Evolutionary conservation across 2,113 vertebrate genomes (phyloP).

Genomic region (Camarhynchus parvulus): DNA sequence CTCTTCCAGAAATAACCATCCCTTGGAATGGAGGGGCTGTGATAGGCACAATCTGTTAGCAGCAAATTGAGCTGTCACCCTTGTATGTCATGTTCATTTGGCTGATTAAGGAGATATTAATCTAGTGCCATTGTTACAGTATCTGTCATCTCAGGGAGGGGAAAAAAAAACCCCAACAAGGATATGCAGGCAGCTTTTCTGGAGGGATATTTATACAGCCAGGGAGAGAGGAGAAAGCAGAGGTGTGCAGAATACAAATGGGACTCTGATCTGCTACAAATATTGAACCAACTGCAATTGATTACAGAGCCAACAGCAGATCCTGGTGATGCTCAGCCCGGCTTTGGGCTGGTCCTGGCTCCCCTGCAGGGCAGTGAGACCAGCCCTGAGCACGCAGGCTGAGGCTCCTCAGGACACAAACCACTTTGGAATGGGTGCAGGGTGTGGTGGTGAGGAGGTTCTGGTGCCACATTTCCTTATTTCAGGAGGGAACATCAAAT

Average conservation of each 20-base stretch:
- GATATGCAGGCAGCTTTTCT: conserved; percentile 53
- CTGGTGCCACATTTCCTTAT: accelerated
- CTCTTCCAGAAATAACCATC: conserved; percentile 86
- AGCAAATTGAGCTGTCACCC: conserved; percentile 98
- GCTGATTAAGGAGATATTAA: conserved; percentile 93
- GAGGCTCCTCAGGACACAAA: background rate
- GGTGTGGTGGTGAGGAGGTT: background rate
- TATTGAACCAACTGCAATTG: background rate
- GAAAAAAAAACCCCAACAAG: background rate
- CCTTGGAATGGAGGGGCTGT: conserved; percentile 73
- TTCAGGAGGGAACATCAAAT: background rate
- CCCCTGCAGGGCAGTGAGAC: background rate
- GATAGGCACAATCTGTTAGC: conserved; percentile 93
- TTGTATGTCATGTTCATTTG: conserved; percentile 87
- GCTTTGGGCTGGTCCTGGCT: background rate
- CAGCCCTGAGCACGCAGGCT: background rate
- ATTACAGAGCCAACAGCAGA: background rate
- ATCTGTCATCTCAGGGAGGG: conserved; percentile 65
- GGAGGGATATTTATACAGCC: background rate
- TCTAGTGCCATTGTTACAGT: conserved; percentile 81
- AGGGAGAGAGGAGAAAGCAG: background rate
- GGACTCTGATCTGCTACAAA: conserved; percentile 24
- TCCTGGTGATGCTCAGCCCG: background rate
- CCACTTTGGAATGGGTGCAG: accelerated
- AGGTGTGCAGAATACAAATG: conserved; percentile 65